These are phyloP conservation scores for Andrena marginata DNA, from an alignment of 2,888 invertebrate genomes.

Conservation along the genomic window DNA sequence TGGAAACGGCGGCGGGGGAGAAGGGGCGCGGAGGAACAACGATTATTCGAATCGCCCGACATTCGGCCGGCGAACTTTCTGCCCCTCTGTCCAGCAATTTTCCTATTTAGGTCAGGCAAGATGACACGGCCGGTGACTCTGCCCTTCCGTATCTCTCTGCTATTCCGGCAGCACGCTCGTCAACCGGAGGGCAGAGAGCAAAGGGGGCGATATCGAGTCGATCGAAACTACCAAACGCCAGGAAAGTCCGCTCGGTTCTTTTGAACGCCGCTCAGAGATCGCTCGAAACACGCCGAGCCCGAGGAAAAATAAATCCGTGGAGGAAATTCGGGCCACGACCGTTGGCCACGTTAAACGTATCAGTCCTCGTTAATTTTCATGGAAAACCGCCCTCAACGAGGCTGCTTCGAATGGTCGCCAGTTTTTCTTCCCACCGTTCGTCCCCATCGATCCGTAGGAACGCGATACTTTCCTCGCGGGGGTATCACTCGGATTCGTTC, in stretches of 20 bases:
- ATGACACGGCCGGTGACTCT: constrained; percentile 51
- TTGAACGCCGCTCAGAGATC: constrained; percentile 43
- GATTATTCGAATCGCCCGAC: constrained; percentile 55
- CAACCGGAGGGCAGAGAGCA: constrained; percentile 20
- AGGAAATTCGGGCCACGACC: constrained; percentile 24
- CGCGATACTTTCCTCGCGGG: neutral
- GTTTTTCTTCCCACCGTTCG: neutral
- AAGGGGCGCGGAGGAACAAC: constrained; percentile 4
- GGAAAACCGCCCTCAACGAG: constrained; percentile 25
- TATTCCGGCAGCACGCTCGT: constrained; percentile 31
- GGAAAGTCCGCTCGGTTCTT: constrained; percentile 56
- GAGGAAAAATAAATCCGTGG: constrained; percentile 18
- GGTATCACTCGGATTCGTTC: no score
- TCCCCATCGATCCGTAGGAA: neutral
- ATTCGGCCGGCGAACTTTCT: constrained; percentile 46
- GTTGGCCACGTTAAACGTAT: constrained; percentile 20
- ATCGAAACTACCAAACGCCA: constrained; percentile 64
- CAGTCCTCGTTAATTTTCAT: constrained; percentile 51
- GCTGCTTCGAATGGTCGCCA: neutral
- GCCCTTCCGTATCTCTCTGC: constrained; percentile 30
- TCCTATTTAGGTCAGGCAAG: constrained; percentile 60
- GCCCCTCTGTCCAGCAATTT: constrained; percentile 54
- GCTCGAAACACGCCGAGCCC: constrained; percentile 32
- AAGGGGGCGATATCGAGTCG: constrained; percentile 54
- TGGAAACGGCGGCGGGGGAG: neutral